Base-by-base conservation (phyloP, 2,888 invertebrate species). In the Carabus problematicus region DNA sequence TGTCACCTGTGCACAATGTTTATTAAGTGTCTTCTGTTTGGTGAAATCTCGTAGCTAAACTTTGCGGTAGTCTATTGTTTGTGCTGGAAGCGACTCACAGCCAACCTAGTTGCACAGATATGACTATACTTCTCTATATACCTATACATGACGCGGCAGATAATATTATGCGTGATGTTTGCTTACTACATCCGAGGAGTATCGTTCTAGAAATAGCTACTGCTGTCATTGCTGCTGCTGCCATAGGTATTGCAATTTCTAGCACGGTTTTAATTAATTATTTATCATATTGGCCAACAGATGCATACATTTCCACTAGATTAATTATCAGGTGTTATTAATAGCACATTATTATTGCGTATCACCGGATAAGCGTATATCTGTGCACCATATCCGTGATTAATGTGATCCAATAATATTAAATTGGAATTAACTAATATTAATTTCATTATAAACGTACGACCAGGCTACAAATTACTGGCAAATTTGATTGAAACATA, bases 1-100 rank as follows among this genome's bases (percentile, higher is more conserved):
- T 63, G 63, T 63, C 63, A 63, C 52, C 63, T 63, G 63, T 29
- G 49, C 18, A 64, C 19, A 64, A 64, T 64, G 54, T 64, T 64
- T 64, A 64, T 64, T 64, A 64, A 64, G 55, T 64, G 64, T 64
- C 43, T 49, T 18, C 8, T 64, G 64, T 63, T 63, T 18, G 52
- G 63, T 63, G 52, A 64, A 64, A 64, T 64, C 55, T 62, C 62
- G 19, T 29, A 55, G 42, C 45, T 64, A 55, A 63, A 63, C 29
- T 41, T 42, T 14, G 42, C 54, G 8, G 45, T 14, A 45, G 45
- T 14, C 45, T 18, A n/a, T 54, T 11, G 6, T 14, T 55, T 54
- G 54, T 40, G 18, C 11, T 42, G n/a, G 29, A 19, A 52, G 42
- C 64, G 59, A 42, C 41, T 41, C 16, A 40, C 19, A 19, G 41